phyloP scores from a whole-genome alignment of 2,113 vertebrate species.

The human region GRCh38 chr12:118139501-118140000 shows the following conservation, averaged over 20 bases:
- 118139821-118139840: neutral
- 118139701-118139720: neutral
- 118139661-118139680: neutral
- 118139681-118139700: neutral
- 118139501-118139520: slow-evolving; percentile 91
- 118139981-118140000: neutral
- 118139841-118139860: neutral
- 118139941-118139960: neutral
- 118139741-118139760: neutral
- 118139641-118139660: neutral
- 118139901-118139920: neutral
- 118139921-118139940: neutral
- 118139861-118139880: neutral
- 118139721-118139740: neutral
- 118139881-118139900: neutral
- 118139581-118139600: neutral
- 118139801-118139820: neutral
- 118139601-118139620: neutral
- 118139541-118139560: slow-evolving; percentile 91
- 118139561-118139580: neutral
- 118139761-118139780: neutral
- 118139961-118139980: neutral
- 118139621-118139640: neutral
- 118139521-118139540: slow-evolving; percentile 95
- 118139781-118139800: neutral